Evolutionary conservation across 1,140 invertebrate genomes (phyloP).

Genomic region (Drosophila arizonae): DNA sequence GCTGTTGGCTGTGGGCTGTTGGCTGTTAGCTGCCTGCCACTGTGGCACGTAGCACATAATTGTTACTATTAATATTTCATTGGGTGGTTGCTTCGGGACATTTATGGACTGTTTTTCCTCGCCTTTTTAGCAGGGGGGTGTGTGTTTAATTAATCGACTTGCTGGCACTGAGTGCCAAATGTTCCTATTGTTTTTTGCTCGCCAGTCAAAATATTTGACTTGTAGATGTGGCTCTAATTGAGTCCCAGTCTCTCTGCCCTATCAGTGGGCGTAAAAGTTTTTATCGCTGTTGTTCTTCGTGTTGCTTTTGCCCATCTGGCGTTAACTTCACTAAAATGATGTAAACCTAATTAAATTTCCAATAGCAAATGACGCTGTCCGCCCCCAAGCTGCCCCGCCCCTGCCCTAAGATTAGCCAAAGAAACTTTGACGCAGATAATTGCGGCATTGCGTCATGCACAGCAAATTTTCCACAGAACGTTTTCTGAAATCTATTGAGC

Average conservation of each 20-base stretch:
- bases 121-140: slow-evolving; percentile 9
- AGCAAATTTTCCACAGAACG: slow-evolving; percentile 44
- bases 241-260: slow-evolving; percentile 29
- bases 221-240: slow-evolving; percentile 77
- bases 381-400: slow-evolving; percentile 6
- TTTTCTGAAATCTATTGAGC: slow-evolving; percentile 2
- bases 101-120: slow-evolving; percentile 56
- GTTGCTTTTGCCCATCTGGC: slow-evolving; percentile 62
- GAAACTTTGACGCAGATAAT: slow-evolving; percentile 70
- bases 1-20: slow-evolving; percentile 28
- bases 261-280: slow-evolving; percentile 59
- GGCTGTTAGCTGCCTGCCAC: background rate
- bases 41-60: slow-evolving; percentile 69
- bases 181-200: slow-evolving; percentile 62
- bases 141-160: slow-evolving; percentile 74
- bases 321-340: slow-evolving; percentile 69
- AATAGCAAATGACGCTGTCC: slow-evolving; percentile 54
- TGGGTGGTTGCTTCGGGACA: slow-evolving; percentile 63
- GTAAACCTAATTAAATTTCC: slow-evolving; percentile 81
- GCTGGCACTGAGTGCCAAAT: slow-evolving; percentile 42
- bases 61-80: slow-evolving; percentile 78
- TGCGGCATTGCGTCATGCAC: slow-evolving; percentile 73
- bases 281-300: slow-evolving; percentile 51
- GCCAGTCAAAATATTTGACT: slow-evolving; percentile 75
- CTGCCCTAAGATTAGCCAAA: slow-evolving; percentile 38